Base-by-base conservation (phyloP, 2,888 invertebrate genomes). In the Euproctis similis region DNA sequence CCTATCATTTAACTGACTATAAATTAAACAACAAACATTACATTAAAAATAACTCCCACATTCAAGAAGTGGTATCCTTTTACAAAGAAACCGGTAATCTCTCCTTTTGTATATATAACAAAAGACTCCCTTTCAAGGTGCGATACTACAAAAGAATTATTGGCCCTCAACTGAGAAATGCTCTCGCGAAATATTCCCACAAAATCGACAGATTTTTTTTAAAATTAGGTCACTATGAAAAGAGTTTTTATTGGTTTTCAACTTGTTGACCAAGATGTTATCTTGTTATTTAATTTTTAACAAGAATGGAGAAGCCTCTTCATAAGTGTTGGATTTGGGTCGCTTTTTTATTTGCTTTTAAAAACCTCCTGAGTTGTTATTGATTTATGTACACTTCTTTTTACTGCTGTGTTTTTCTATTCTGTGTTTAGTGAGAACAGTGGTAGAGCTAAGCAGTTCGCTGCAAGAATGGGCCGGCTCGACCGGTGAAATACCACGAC, bases 1-100 rank as follows among this genome's bases (percentile, higher is more conserved):
- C 29, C 32, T 22, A 26, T 29, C 10, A 16, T 20, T n/a, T 11
- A 17, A 5, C 20, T 14, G 16, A 16, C 24, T 26, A 27, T 23
- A 28, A 30, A 33, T 28, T 22, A 34, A 34, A 31, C n/a, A n/a
- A n/a, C n/a, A 31, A 26, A 39, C 34, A 34, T 40, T 39, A 46
- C 43, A 41, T 46, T 40, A 50, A 58, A 45, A 39, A 39, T 47
- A 55, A 67, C 61, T 68, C 60, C 63, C 56, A 59, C 54, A 53
- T 51, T 47, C 47, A 46, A 46, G 30, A 40, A 52, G 46, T 45
- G 53, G 61, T 65, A 65, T 75, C 65, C 50, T 36, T 51, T 67
- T 59, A 64, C 66, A 71, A 72, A 66, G 58, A 53, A 52, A 51
- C 59, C 67, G 59, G 63, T 68, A 68, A 71, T 66, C 64, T 64